Conservation (phyloP, 2,797 vertebrate species). For the Protonibea diacanthus region DNA sequence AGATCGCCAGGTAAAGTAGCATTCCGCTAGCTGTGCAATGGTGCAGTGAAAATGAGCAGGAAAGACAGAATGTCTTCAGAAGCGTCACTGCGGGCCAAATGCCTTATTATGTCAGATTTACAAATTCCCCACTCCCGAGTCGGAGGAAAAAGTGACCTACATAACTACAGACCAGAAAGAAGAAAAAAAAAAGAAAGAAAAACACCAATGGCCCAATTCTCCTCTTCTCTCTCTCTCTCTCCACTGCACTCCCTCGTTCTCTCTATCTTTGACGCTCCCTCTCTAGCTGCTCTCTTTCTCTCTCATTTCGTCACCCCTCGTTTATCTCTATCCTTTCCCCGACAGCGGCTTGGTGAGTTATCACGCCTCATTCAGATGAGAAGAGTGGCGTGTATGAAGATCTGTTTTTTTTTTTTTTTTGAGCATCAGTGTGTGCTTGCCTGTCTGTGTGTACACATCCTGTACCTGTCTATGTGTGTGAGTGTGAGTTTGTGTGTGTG, state of each 20-base stretch:
- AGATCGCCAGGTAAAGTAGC: constrained; percentile 60
- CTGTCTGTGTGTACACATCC: background rate
- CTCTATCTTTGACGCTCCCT: constrained; percentile 62
- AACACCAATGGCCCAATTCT: constrained; percentile 78
- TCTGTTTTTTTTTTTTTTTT: constrained; percentile 7
- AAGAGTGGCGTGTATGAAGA: constrained; percentile 54
- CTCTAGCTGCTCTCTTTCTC: constrained; percentile 66
- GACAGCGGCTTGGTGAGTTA: constrained; percentile 76
- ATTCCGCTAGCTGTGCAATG: constrained; percentile 51
- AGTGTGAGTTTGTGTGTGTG: background rate
- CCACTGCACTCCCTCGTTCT: constrained; percentile 38
- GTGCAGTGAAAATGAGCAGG: constrained; percentile 61
- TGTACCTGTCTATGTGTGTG: background rate
- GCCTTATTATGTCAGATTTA: constrained; percentile 89
- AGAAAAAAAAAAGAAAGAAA: constrained; percentile 42
- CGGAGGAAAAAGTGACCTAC: constrained; percentile 79
- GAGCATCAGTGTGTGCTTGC: constrained; percentile 1
- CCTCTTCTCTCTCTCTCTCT: constrained; percentile 43
- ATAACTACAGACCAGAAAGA: constrained; percentile 79
- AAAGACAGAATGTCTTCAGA: constrained; percentile 67
- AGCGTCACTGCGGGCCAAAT: constrained; percentile 86
- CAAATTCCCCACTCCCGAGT: constrained; percentile 81
- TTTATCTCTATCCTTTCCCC: constrained; percentile 76
- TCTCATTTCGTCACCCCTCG: constrained; percentile 73
- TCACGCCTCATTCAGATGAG: constrained; percentile 72